Evolutionary conservation across 2,113 vertebrate species (phyloP).

Genomic region (Uropsilus gracilis): DNA sequence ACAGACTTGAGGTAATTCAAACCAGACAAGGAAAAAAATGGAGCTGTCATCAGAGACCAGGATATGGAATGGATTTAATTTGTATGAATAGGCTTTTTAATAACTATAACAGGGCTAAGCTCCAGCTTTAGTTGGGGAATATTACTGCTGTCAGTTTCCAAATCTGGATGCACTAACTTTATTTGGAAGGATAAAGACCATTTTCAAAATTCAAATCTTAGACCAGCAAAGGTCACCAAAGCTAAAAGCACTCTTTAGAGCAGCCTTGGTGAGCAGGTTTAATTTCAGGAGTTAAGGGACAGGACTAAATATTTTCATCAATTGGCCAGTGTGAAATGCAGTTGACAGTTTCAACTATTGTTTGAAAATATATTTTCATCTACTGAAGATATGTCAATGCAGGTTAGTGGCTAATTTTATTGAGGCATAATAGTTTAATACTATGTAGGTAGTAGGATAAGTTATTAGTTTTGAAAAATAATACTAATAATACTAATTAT

Average conservation of each 20-base stretch:
- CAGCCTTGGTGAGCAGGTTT: slow-evolving; percentile 43
- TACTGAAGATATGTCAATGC: slow-evolving; percentile 58
- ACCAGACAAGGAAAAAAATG: slow-evolving; percentile 86
- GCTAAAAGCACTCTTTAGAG: slow-evolving; percentile 30
- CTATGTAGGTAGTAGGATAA: background rate
- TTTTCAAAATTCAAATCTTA: slow-evolving; percentile 75
- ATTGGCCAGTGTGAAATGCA: slow-evolving; percentile 53
- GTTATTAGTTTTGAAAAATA: background rate
- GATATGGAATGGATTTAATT: slow-evolving; percentile 88
- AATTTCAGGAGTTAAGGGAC: slow-evolving; percentile 69
- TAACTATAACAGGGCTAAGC: slow-evolving; percentile 85
- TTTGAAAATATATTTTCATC: slow-evolving; percentile 58
- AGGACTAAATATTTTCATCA: slow-evolving; percentile 69
- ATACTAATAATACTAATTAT: background rate
- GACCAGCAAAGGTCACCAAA: slow-evolving; percentile 52
- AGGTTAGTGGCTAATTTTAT: slow-evolving; percentile 23
- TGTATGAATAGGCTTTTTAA: slow-evolving; percentile 89
- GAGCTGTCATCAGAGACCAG: slow-evolving; percentile 86
- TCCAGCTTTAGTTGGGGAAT: slow-evolving; percentile 81
- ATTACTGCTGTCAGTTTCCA: slow-evolving; percentile 84
- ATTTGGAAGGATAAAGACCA: slow-evolving; percentile 76
- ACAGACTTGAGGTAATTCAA: slow-evolving; percentile 87
- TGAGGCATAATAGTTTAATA: background rate
- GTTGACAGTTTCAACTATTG: slow-evolving; percentile 53
- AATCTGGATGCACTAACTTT: slow-evolving; percentile 84